A percentile compares a stretch with the other conserved stretches of the same genome.
phyloP scores from a whole-genome alignment of 2,797 vertebrate genomes.

The Acestrorhynchus altus region DNA sequence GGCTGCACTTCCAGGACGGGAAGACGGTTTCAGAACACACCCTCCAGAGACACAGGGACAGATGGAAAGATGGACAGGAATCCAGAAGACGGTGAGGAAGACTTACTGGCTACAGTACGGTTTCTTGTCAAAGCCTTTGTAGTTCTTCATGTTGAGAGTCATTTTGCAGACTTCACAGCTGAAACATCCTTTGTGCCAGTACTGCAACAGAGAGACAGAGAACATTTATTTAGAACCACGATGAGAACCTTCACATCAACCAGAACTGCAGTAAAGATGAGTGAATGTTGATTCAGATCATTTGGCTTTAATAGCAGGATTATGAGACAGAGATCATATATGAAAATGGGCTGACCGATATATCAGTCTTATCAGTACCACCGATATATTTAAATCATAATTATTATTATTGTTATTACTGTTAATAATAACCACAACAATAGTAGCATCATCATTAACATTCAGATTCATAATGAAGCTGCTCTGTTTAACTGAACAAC shows the following conservation, averaged over 20 bases:
- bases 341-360: too few relatives aligned
- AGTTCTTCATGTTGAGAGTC: slow-evolving; percentile 98
- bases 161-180: slow-evolving; percentile 98
- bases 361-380: too few relatives aligned
- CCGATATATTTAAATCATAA: too few relatives aligned
- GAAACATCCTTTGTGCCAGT: slow-evolving; percentile 98
- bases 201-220: slow-evolving; percentile 75
- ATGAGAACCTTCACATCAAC: not conserved
- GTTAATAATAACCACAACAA: too few relatives aligned
- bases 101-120: slow-evolving; percentile 97
- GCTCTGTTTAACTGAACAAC: too few relatives aligned
- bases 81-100: not conserved
- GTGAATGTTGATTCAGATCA: not conserved
- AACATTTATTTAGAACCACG: not conserved
- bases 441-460: too few relatives aligned
- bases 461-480: too few relatives aligned
- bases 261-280: not conserved
- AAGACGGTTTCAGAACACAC: slow-evolving; percentile 19
- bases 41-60: slow-evolving; percentile 1
- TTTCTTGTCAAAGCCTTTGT: slow-evolving; percentile 98
- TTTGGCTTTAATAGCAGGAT: not conserved
- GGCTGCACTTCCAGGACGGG: not conserved
- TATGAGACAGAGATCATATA: too few relatives aligned
- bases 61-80: not conserved
- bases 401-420: too few relatives aligned